Evolutionary conservation across 2,888 invertebrate genomes (phyloP).

Genomic region (Protophormia terraenovae): DNA sequence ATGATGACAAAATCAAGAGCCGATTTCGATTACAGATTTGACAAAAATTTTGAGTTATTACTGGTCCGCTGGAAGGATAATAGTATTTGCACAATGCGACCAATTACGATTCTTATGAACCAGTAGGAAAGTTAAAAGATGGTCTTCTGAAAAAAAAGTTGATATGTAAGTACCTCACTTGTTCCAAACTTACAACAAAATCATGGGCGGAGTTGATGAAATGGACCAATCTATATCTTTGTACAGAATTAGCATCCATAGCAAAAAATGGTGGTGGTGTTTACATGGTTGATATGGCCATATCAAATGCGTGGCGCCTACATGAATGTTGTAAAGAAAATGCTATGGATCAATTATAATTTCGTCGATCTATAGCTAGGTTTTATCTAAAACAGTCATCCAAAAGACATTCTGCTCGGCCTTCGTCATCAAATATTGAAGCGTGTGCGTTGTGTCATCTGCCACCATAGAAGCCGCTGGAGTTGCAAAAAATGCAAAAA

Average conservation of each 20-base stretch:
- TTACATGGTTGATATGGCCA: background rate
- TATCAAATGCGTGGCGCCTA: background rate
- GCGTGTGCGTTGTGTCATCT: too few species aligned
- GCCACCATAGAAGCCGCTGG: too few species aligned
- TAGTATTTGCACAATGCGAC: slow-evolving; percentile 28
- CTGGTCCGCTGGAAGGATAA: slow-evolving; percentile 10
- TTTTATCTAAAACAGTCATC: too few species aligned
- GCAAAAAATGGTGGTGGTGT: background rate
- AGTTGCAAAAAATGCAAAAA: too few species aligned
- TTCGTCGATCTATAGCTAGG: too few species aligned
- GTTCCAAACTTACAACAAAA: slow-evolving; percentile 14
- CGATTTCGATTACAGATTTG: background rate
- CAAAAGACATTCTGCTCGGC: too few species aligned
- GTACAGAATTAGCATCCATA: background rate
- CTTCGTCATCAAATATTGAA: too few species aligned
- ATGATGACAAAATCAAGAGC: background rate
- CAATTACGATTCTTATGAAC: too few species aligned
- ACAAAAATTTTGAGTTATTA: slow-evolving; percentile 4
- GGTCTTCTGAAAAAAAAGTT: background rate
- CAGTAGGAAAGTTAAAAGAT: too few species aligned
- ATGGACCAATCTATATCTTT: slow-evolving; percentile 9
- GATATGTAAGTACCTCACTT: background rate
- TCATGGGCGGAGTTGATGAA: background rate
- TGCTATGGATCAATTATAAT: too few species aligned
- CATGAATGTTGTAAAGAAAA: background rate